Percentiles rank a stretch among this genome's conserved stretches.
Conservation (phyloP, 2,113 vertebrate genomes). For the Speoplatyrhinus poulsoni region DNA sequence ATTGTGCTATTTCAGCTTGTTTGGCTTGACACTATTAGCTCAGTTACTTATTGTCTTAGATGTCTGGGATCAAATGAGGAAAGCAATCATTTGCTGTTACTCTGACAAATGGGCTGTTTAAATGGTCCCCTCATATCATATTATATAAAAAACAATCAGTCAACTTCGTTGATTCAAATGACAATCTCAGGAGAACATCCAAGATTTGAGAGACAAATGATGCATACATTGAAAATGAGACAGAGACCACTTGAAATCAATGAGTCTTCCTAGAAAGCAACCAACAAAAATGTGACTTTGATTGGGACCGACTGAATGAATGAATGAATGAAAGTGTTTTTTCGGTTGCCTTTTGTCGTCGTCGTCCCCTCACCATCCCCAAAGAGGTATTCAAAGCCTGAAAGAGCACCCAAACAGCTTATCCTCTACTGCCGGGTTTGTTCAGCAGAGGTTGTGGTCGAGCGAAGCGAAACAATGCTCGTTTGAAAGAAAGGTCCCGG, state of each 20-base stretch:
- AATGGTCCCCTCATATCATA: constrained; percentile 45
- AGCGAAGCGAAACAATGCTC: constrained; percentile 15
- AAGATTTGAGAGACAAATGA: constrained; percentile 57
- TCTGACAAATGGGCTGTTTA: constrained; percentile 44
- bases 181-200: constrained; percentile 24
- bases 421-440: background rate
- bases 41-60: constrained; percentile 22
- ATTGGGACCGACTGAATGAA: constrained; percentile 30
- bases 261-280: constrained; percentile 34
- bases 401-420: background rate
- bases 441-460: constrained; percentile 24
- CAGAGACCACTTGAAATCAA: constrained; percentile 25
- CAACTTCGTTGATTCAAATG: constrained; percentile 35
- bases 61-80: constrained; percentile 16
- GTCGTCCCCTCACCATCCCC: too few species aligned
- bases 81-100: background rate
- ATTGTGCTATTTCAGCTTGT: constrained; percentile 37
- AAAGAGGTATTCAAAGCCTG: background rate
- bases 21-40: constrained; percentile 18
- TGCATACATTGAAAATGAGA: constrained; percentile 51
- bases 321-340: background rate
- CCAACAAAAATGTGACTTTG: constrained; percentile 35
- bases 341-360: constrained; percentile 33
- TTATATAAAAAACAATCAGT: constrained; percentile 61
- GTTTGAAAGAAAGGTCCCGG: background rate